These are phyloP conservation scores for Tenthredo mesomela DNA, from an alignment of 2,888 invertebrate genomes.

Conservation along the genomic window DNA sequence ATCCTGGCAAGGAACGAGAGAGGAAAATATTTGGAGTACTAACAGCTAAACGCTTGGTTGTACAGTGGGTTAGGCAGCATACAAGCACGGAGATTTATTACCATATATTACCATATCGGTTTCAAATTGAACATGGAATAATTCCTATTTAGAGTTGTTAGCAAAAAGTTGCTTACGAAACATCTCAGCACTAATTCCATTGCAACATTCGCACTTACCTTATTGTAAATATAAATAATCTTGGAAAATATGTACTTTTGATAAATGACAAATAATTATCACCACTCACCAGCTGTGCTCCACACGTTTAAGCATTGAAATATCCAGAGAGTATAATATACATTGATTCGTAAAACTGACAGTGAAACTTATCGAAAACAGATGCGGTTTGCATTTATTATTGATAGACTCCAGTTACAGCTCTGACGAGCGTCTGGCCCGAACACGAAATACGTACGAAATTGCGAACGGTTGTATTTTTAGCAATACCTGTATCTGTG, in stretches of 20 bases:
- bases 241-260: neutral
- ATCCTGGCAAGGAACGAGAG: neutral
- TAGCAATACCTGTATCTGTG: neutral
- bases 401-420: slow-evolving; percentile 3
- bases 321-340: neutral
- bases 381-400: neutral
- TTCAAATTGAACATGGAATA: neutral
- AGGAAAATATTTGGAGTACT: neutral
- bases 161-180: neutral
- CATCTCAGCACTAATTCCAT: neutral
- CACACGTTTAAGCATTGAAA: neutral
- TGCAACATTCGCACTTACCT: slow-evolving; percentile 3
- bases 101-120: neutral
- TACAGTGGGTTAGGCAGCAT: neutral
- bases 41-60: neutral
- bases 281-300: slow-evolving; percentile 3
- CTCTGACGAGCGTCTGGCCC: neutral
- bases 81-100: neutral
- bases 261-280: neutral
- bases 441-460: slow-evolving; percentile 3
- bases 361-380: neutral
- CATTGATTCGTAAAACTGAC: neutral
- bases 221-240: neutral
- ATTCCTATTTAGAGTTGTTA: neutral
- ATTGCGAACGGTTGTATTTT: neutral